Evolutionary conservation across 2,113 vertebrate species (phyloP), one percentile per base, ranked within the genome.

Genomic region (Rousettus leschenaultii): DNA sequence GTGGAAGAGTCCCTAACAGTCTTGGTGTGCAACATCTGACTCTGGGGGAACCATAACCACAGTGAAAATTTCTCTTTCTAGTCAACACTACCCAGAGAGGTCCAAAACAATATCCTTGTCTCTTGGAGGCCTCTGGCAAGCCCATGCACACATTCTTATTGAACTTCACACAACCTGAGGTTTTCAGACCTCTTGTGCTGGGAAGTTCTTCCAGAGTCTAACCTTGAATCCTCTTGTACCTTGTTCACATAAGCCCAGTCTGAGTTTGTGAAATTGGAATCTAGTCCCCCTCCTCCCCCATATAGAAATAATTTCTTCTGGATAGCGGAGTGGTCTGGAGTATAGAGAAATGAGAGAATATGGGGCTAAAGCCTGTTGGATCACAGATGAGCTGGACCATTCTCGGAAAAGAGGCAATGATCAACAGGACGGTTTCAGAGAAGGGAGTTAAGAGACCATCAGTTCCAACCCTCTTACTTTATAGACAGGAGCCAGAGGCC

Each of bases 171-270:
- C 21, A 9, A 74, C 78, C 15, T 16, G 74, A 96, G 71, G 21
- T 11, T 91, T 87, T 63, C 79, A 80, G 74, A 71, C 24, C 38
- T 70, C 40, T 53, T 75, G 70, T 79, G 61, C 43, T 71, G 57
- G 94, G 22, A 91, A 74, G 84, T 94, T 89, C 87, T 90, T 73
- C 53, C 11, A 35, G 70, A 84, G 55, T 86, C 87, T 90, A 73
- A 78, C 59, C 22, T 85, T 40, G 71, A 38, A 21, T 85, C 51
- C 5, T 95, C 80, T 63, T 45, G 35, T 13, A 13, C 6, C 18
- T 40, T 38, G 59, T 66, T 24, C 73, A 43, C n/a, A 61, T 14
- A 83, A 75, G 11, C 38, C 18, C 59, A 73, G 21, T 30, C n/a
- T 51, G 79, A 51, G 21, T 89, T 45, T 80, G 59, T 85, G 73